Percentiles rank a stretch among this genome's conserved stretches.
phyloP scores from a whole-genome alignment of 2,888 invertebrate species.

The Chromoteleia sp. region DNA sequence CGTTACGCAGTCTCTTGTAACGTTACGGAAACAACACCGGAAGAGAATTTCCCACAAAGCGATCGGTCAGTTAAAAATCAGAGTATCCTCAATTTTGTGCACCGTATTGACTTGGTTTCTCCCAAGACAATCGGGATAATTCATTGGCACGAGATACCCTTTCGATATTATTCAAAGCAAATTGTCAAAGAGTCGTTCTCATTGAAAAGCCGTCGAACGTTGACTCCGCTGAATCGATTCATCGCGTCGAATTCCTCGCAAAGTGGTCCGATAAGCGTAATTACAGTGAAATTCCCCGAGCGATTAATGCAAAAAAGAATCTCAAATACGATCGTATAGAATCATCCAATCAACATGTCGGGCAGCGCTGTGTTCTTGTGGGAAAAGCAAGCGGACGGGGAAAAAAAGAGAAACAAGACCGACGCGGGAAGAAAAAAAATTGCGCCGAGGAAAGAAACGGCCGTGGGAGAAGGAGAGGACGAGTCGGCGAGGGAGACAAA shows the following conservation, averaged over 20 bases:
- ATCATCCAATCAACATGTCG: slow-evolving; percentile 68
- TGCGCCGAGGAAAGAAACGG: slow-evolving; percentile 10
- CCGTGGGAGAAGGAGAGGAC: slow-evolving; percentile 27
- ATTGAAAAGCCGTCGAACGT: slow-evolving; percentile 26
- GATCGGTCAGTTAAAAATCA: no score
- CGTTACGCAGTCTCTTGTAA: no score
- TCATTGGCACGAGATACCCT: slow-evolving; percentile 7
- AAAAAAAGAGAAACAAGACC: slow-evolving; percentile 33
- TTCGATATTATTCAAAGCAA: slow-evolving; percentile 14
- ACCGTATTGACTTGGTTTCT: no score
- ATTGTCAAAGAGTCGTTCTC: slow-evolving; percentile 37
- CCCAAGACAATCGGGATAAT: no score
- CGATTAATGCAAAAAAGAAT: slow-evolving; percentile 64
- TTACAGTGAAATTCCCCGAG: slow-evolving; percentile 54
- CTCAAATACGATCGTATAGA: slow-evolving; percentile 61
- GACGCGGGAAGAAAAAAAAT: slow-evolving; percentile 20
- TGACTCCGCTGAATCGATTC: slow-evolving; percentile 28
- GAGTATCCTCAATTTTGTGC: no score
- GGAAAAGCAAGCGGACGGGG: slow-evolving; percentile 52
- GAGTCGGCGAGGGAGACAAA: slow-evolving; percentile 39
- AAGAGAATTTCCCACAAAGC: no score
- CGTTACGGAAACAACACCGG: no score
- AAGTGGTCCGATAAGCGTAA: slow-evolving; percentile 61
- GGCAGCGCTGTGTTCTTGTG: slow-evolving; percentile 45
- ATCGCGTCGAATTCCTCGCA: slow-evolving; percentile 42